phyloP scores from a whole-genome alignment of 2,797 vertebrate species.

The Tenualosa ilisha region DNA sequence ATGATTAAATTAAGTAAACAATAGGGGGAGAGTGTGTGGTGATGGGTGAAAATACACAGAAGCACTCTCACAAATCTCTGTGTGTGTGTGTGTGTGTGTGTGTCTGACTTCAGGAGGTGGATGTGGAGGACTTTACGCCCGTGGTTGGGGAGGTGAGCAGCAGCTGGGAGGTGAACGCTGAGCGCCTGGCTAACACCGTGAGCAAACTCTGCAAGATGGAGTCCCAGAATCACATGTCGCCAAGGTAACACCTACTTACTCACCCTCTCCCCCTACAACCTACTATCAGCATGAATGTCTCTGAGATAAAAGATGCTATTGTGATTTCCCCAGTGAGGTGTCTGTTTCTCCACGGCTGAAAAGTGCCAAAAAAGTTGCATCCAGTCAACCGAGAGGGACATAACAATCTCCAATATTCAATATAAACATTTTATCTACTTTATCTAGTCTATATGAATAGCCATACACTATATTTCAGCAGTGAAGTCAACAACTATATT shows the following conservation, averaged over 20 bases:
- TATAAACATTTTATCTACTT: too few relatives aligned
- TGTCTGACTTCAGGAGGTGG: constrained; percentile 64
- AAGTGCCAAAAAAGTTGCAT: too few relatives aligned
- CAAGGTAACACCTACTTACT: constrained; percentile 63
- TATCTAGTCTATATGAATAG: too few relatives aligned
- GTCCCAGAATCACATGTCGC: constrained; percentile 81
- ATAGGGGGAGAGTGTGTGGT: background rate
- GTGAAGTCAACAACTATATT: too few relatives aligned
- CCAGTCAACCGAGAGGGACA: too few relatives aligned
- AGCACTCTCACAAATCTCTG: too few relatives aligned
- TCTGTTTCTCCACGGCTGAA: too few relatives aligned
- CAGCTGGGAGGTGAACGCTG: constrained; percentile 72
- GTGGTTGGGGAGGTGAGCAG: constrained; percentile 61
- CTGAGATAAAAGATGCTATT: background rate
- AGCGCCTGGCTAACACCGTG: constrained; percentile 67
- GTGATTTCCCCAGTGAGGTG: background rate
- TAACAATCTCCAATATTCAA: too few relatives aligned
- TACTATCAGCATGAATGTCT: background rate
- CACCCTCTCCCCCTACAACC: background rate
- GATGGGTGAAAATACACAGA: background rate
- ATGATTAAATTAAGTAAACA: background rate
- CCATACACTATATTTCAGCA: too few relatives aligned
- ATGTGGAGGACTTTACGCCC: constrained; percentile 63
- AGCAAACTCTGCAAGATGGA: constrained; percentile 79
- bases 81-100: constrained; percentile 1